Evolutionary conservation across 2,113 vertebrate species (phyloP), one percentile per base, ranked within the genome.

Genomic region (Oceanites oceanicus): DNA sequence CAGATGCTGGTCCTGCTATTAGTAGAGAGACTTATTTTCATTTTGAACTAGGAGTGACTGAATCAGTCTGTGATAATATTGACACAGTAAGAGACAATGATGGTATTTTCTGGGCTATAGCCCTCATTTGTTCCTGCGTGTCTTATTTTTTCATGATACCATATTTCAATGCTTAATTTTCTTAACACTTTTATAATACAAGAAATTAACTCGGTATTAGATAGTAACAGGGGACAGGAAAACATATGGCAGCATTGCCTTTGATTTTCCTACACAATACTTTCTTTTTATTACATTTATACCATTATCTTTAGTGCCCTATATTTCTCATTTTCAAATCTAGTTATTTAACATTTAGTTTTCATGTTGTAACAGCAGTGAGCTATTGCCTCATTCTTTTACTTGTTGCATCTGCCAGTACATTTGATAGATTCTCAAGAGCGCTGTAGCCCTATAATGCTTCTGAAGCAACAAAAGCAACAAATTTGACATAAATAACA

Each of bases 311-410:
- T 88, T 40, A 58, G 44, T 79, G 38, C 70, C 63, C 49, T 67
- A 22, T 67, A 52, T 68, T 80, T 92, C 81, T 92, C 49, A 10
- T 93, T 94, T 92, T 32, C 78, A 72, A 53, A 61, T 38, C 52
- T 67, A 91, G 87, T 91, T 93, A 90, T 87, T 96, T 77, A 94
- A 68, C 42, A 29, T 75, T 47, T 34, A 11, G 23, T 80, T 89
- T 79, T 20, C 6, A 4, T 11, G 42, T 13, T 85, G 65, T 40
- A 83, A 61, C 14, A 17, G 34, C 53, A 23, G 13, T 45, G 82
- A 97, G 42, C 74, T 94, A 30, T 32, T 34, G 50, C 78, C 36
- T 25, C 42, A 0, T 25, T 27, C 71, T 45, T 55, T 72, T 38
- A 23, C 83, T 59, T 76, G 47, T 71, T 76, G 94, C 86, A 44